A percentile compares a stretch with the other conserved stretches of the same genome.
phyloP scores from a whole-genome alignment of 2,113 vertebrate genomes.

The Centropristis striata region DNA sequence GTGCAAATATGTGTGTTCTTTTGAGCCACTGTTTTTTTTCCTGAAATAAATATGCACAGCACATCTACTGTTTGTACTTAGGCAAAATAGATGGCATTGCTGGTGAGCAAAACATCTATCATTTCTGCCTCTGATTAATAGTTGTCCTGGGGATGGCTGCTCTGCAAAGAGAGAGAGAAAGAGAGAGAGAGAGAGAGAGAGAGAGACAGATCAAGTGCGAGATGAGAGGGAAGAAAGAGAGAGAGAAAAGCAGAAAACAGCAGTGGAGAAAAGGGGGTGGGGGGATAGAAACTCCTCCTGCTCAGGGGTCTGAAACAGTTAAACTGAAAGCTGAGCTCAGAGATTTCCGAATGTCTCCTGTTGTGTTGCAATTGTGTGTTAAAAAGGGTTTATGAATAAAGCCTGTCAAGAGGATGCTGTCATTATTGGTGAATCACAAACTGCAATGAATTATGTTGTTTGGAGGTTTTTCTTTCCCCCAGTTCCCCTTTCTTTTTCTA shows the following conservation, averaged over 20 bases:
- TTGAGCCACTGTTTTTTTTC: constrained; percentile 41
- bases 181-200: constrained; percentile 3
- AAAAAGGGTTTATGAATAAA: constrained; percentile 56
- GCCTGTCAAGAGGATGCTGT: constrained; percentile 45
- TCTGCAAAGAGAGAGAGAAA: constrained; percentile 59
- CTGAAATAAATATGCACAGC: constrained; percentile 80
- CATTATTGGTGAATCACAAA: constrained; percentile 53
- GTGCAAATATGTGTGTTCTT: constrained; percentile 66
- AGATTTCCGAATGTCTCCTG: constrained; percentile 63
- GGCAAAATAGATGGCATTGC: constrained; percentile 84
- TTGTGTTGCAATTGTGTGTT: constrained; percentile 60
- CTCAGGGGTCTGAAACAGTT: constrained; percentile 62
- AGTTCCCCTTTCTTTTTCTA: constrained; percentile 11
- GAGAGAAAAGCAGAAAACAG: constrained; percentile 36
- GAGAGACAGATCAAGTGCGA: constrained; percentile 30
- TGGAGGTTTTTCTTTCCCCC: background rate
- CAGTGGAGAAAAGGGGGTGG: constrained; percentile 35
- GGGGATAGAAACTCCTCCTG: constrained; percentile 25
- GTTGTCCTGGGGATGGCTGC: constrained; percentile 84
- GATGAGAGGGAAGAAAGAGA: constrained; percentile 43
- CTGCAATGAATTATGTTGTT: constrained; percentile 29
- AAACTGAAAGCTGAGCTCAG: constrained; percentile 49
- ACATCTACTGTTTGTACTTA: constrained; percentile 81
- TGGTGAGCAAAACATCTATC: constrained; percentile 86
- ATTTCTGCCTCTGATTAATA: constrained; percentile 86